phyloP scores from a whole-genome alignment of 2,113 vertebrate genomes.

The Neoarius graeffei region DNA sequence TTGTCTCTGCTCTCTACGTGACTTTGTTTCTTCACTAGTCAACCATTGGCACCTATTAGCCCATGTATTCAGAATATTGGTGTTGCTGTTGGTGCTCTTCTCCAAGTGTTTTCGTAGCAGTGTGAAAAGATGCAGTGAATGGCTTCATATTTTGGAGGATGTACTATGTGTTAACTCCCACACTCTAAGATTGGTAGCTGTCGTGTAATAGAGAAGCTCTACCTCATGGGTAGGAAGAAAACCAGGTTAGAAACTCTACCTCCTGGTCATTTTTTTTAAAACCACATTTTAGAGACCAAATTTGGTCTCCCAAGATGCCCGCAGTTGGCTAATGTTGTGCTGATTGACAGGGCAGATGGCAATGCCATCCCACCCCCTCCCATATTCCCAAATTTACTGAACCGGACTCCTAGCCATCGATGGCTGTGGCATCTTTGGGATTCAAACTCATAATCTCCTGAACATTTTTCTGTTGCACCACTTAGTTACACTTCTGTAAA shows the following conservation, averaged over 20 bases:
- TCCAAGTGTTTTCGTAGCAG: background rate
- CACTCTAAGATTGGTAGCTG: background rate
- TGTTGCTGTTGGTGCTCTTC: background rate
- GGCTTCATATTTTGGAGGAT: background rate
- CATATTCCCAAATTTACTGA: background rate
- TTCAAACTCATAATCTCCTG: background rate
- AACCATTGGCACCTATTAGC: background rate
- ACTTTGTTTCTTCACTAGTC: background rate
- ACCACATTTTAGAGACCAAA: too few relatives aligned
- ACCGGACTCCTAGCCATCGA: background rate
- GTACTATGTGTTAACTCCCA: background rate
- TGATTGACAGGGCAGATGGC: background rate
- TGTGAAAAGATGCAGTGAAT: background rate
- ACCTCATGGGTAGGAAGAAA: background rate
- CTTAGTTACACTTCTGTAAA: background rate
- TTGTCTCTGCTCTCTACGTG: background rate
- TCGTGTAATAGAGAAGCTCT: background rate
- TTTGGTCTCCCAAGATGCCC: background rate
- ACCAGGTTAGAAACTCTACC: background rate
- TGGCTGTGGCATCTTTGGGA: background rate
- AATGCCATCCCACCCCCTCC: background rate
- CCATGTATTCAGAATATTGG: background rate
- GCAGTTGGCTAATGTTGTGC: background rate
- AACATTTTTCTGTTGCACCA: background rate
- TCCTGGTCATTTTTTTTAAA: too few relatives aligned